Evolutionary conservation across 2,113 vertebrate genomes (phyloP).

Genomic region (Halichoerus grypus): DNA sequence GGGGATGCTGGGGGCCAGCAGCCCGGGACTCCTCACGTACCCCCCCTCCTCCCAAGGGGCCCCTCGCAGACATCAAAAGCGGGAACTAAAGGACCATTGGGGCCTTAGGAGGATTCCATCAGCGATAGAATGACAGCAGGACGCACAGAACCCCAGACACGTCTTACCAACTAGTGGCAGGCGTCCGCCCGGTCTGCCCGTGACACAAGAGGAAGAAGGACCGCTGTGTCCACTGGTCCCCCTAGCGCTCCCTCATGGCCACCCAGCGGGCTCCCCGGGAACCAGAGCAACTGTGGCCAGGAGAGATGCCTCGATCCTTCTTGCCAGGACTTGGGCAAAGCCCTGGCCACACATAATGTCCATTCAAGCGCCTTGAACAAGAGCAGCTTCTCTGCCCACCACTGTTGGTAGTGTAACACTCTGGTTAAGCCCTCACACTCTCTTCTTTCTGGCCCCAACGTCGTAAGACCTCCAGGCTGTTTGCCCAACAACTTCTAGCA

Average conservation of each 20-base stretch:
- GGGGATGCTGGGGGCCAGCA: fast-evolving
- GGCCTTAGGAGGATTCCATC: too few species aligned
- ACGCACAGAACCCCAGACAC: fast-evolving
- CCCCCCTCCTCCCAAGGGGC: not conserved
- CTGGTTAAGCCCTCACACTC: not conserved
- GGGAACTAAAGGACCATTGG: not conserved
- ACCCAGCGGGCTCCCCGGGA: not conserved
- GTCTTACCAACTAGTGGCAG: not conserved
- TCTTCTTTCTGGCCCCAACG: not conserved
- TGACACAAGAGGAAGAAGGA: not conserved
- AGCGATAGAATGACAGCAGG: fast-evolving
- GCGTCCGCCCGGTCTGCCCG: fast-evolving
- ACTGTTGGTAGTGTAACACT: not conserved
- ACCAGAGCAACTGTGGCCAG: not conserved
- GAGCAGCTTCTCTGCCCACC: not conserved
- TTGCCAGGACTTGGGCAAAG: not conserved
- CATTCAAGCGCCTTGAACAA: not conserved
- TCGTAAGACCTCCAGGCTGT: not conserved
- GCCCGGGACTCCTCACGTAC: fast-evolving
- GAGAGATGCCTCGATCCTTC: not conserved
- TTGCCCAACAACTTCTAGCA: not conserved
- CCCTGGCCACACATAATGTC: not conserved
- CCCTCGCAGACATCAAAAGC: not conserved
- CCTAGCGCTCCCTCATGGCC: not conserved
- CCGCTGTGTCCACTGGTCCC: not conserved